Evolutionary conservation across 2,113 vertebrate species (phyloP).

Genomic region (Oryzias woworae): DNA sequence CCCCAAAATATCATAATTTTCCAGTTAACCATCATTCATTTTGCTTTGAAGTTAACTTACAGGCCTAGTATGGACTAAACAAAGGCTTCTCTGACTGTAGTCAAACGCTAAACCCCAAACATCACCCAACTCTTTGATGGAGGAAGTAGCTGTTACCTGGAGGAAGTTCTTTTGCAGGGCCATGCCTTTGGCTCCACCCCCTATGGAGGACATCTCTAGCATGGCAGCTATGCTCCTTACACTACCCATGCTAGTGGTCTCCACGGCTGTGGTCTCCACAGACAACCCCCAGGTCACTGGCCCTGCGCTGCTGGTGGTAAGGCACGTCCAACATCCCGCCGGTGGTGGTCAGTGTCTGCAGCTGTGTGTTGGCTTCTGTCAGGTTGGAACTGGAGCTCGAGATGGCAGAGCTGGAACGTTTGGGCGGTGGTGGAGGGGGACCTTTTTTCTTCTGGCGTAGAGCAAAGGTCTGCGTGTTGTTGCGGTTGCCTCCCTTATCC

Average conservation of each 20-base stretch:
- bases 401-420: slow-evolving; percentile 95
- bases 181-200: slow-evolving; percentile 85
- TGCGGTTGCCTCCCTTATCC: slow-evolving; percentile 87
- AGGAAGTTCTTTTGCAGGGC: slow-evolving; percentile 83
- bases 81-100: no score
- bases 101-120: no score
- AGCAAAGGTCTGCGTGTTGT: slow-evolving; percentile 84
- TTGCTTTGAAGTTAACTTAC: no score
- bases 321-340: slow-evolving; percentile 70
- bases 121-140: background rate
- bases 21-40: no score
- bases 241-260: slow-evolving; percentile 89
- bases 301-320: slow-evolving; percentile 83
- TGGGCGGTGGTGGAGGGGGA: slow-evolving; percentile 90
- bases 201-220: slow-evolving; percentile 96
- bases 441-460: slow-evolving; percentile 96
- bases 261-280: slow-evolving; percentile 77
- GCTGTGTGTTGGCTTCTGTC: slow-evolving; percentile 66
- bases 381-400: slow-evolving; percentile 88
- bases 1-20: background rate
- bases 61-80: no score
- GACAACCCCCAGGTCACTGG: slow-evolving; percentile 84
- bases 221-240: slow-evolving; percentile 96
- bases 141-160: slow-evolving; percentile 60
- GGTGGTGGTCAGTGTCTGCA: slow-evolving; percentile 62